These are phyloP conservation scores for Aspidiotus destructor DNA, from an alignment of 2,888 invertebrate species.

Conservation along the genomic window DNA sequence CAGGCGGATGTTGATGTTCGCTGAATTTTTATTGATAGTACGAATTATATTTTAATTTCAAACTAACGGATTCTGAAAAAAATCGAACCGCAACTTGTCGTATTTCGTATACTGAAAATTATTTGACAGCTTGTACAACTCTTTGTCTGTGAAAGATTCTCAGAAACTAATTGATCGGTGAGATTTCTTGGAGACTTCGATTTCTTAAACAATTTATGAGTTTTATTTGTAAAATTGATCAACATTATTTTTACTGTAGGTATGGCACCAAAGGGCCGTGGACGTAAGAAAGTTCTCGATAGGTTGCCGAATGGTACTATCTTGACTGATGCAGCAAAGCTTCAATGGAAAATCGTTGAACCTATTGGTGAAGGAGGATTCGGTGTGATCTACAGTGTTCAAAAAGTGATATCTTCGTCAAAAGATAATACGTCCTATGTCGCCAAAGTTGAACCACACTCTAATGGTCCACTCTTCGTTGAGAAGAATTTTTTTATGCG, in stretches of 20 bases:
- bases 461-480: conserved; percentile 87
- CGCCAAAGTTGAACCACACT: conserved; percentile 61
- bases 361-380: conserved; percentile 89
- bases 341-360: conserved; percentile 74
- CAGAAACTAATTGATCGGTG: too few species aligned
- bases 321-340: conserved; percentile 63
- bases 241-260: not conserved
- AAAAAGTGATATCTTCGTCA: conserved; percentile 43
- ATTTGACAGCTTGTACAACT: too few species aligned
- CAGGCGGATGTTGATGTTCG: too few species aligned
- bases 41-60: too few species aligned
- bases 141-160: too few species aligned
- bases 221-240: not conserved
- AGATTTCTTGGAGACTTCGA: too few species aligned
- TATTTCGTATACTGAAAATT: too few species aligned
- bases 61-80: too few species aligned
- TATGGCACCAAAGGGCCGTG: conserved; percentile 22
- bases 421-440: conserved; percentile 22
- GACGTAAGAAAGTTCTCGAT: conserved; percentile 46
- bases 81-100: too few species aligned
- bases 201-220: too few species aligned
- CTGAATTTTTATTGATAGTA: too few species aligned
- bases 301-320: conserved; percentile 66
- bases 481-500: conserved; percentile 84
- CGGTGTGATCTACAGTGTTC: conserved; percentile 83